phyloP scores from a whole-genome alignment of 2,888 invertebrate genomes.

The Megastigmus dorsalis region DNA sequence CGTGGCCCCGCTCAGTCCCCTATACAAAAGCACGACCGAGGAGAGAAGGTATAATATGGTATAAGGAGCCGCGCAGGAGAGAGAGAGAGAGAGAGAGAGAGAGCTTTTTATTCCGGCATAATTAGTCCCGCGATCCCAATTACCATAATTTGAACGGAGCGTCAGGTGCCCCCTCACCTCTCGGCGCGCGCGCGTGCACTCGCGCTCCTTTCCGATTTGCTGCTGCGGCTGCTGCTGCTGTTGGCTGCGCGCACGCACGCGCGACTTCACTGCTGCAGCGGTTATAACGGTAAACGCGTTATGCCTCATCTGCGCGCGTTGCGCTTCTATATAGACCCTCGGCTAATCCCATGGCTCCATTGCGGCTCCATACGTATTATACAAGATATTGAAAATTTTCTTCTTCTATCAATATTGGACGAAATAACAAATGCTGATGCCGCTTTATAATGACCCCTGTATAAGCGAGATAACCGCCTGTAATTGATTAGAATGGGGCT shows the following conservation, averaged over 20 bases:
- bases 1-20: neutral
- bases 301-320: slow-evolving; percentile 15
- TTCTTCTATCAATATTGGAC: neutral
- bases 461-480: no score
- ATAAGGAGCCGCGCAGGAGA: no score
- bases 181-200: neutral
- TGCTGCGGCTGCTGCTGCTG: no score
- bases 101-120: slow-evolving; percentile 16
- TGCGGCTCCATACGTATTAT: neutral
- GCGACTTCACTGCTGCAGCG: neutral
- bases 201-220: neutral
- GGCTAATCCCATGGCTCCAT: neutral
- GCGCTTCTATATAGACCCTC: no score
- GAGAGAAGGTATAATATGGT: no score
- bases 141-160: slow-evolving; percentile 49
- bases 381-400: neutral
- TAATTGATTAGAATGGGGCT: no score
- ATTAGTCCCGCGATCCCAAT: slow-evolving; percentile 47
- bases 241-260: neutral
- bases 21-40: no score
- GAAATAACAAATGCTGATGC: neutral
- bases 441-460: no score
- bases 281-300: slow-evolving; percentile 41
- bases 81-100: no score
- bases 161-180: slow-evolving; percentile 47